A percentile compares a stretch with the other conserved stretches of the same genome.
phyloP scores from a whole-genome alignment of 2,113 vertebrate species.

The Pristiophorus japonicus region DNA sequence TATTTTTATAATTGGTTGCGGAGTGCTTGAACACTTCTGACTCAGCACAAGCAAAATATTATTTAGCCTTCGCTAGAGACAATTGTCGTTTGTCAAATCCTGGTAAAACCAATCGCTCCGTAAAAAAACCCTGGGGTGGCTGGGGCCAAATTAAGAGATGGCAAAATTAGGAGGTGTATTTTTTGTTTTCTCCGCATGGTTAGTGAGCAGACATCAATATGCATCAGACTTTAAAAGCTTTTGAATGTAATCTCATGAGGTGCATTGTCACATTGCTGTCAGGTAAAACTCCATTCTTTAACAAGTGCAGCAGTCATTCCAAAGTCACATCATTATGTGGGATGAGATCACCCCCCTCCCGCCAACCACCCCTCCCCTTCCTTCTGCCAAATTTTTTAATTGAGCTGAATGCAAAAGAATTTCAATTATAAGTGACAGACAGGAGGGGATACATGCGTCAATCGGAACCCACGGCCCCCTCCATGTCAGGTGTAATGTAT shows the following conservation, averaged over 20 bases:
- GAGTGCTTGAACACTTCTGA: not conserved
- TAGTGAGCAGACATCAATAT: not conserved
- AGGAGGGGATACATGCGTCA: not conserved
- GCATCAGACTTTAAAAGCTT: not conserved
- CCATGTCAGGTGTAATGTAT: not conserved
- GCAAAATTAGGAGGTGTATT: not conserved
- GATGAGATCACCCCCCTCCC: not conserved
- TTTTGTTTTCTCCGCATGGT: not conserved
- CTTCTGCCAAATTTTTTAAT: not conserved
- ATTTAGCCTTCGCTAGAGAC: not conserved
- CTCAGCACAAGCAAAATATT: not conserved
- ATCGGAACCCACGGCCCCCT: not conserved
- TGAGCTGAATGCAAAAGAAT: conserved; percentile 16
- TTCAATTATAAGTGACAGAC: conserved; percentile 23
- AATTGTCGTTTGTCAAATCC: not conserved
- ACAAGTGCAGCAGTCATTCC: not conserved
- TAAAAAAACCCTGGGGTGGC: not conserved
- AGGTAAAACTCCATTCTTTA: not conserved
- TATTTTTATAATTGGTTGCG: no score
- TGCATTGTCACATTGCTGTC: not conserved
- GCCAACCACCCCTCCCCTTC: not conserved
- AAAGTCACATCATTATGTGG: not conserved
- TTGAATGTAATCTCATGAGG: not conserved
- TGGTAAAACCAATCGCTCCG: not conserved
- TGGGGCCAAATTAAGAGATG: not conserved